Base-by-base conservation (phyloP, 1,140 invertebrate species). In the Trachymyrmex cornetzi region DNA sequence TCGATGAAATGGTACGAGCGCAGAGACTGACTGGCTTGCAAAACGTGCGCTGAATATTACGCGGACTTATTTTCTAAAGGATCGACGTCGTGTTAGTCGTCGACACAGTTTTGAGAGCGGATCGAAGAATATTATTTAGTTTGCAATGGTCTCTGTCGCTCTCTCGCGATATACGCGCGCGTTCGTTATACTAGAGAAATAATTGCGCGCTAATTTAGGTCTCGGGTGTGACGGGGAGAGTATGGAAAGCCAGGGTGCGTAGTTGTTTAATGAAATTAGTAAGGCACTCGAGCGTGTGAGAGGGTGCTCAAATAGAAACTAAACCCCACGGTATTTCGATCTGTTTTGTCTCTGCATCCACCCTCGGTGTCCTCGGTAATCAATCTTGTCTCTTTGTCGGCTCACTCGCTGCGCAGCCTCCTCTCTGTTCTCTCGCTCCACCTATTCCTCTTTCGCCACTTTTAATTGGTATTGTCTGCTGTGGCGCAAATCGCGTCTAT, bases 241-340 rank as follows among this genome's bases (percentile, higher is more conserved):
- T 71, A 79, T 30, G 77, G 88, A 89, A 74, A 53, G 66, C 50
- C 77, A 34, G 77, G 48, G 59, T 34, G 71, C 77, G 85, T 75
- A 61, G 88, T 84, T 85, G 72, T 89, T 90, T 90, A 90, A 90
- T 90, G 88, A 88, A 89, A 90, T 90, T 90, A 90, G 89, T 57
- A 90, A 89, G 89, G 88, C 88, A 89, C 72, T 87, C 77, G 77
- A 77, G 77, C 79, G 77, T 87, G 72, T 50, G 80, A 88, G 59
- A 82, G 88, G 85, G 77, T 84, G 88, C 77, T 84, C 72, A 66
- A 89, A 90, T 84, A 89, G 89, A 89, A 90, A 87, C 85, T 86
- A 88, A 61, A 77, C 74, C 77, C 72, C 75, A 75, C 63, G 88
- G 69, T 87, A 85, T 89, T 89, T 87, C 88, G 89, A 90, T 90